These are phyloP conservation scores for Furnarius figulus DNA, from an alignment of 2,113 vertebrate genomes.

Conservation along the genomic window DNA sequence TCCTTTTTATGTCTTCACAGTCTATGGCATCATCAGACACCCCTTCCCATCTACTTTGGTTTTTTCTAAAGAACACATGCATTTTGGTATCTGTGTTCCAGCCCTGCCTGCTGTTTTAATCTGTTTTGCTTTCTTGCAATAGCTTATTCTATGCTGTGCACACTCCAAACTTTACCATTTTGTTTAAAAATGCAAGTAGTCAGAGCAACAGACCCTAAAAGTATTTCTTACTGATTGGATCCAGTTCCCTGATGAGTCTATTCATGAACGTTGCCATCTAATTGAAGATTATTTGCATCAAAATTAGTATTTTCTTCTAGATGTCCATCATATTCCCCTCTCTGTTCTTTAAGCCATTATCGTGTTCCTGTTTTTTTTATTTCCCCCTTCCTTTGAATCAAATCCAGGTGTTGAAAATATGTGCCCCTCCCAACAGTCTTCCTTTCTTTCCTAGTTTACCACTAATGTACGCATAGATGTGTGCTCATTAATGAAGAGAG, in stretches of 20 bases:
- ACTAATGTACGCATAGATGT: background rate
- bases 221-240: background rate
- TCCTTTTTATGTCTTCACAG: background rate
- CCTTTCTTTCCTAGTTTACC: background rate
- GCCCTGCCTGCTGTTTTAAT: background rate
- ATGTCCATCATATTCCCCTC: background rate
- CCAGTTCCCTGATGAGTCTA: background rate
- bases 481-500: background rate
- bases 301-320: constrained; percentile 18
- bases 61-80: background rate
- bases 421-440: background rate
- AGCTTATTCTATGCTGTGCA: background rate
- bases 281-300: background rate
- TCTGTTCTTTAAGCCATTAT: background rate
- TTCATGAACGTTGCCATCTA: background rate
- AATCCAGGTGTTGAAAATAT: constrained; percentile 34
- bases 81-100: background rate
- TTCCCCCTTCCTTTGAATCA: background rate
- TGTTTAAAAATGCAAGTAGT: background rate
- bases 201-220: background rate
- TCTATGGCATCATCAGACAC: background rate
- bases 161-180: background rate
- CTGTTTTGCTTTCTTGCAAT: background rate
- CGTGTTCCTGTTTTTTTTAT: background rate
- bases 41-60: background rate